Base-by-base conservation (phyloP, 1,140 invertebrate genomes). In the Drosophila orosa region DNA sequence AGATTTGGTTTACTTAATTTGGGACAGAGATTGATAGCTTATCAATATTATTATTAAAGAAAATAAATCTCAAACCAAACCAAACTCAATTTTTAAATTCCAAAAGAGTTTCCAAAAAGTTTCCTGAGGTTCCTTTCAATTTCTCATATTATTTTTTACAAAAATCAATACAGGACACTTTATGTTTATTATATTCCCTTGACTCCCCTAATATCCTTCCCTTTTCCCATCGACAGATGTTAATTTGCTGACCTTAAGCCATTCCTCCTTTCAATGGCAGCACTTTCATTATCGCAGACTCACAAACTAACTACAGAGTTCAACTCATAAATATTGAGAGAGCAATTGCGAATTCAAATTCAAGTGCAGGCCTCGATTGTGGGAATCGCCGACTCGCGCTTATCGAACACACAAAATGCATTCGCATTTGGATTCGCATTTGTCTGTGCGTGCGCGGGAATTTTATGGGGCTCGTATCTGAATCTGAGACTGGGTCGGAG, bases 341-440 rank as follows among this genome's bases (percentile, higher is more conserved):
- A 87, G 74, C 82, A 76, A 82, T 87, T 86, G 68, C 74, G 35
- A 79, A 79, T 75, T 54, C 66, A 83, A 80, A 87, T 86, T 60
- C 37, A 59, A 78, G 76, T 86, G 74, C 74, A 86, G 24, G 24
- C 60, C 5, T 79, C 75, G 69, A 77, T 79, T 87, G 75, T 87
- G 84, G 76, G 83, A 86, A 86, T 79, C 83, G 62, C 39, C 77
- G 67, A 52, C 58, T 55, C 17, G 19, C 39, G 31, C 31, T 74
- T 74, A 79, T 80, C 77, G 78, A 85, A 85, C 81, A 85, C 82
- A 85, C 82, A 85, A 85, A 85, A 80, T 79, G 72, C 83, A 87
- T 79, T 86, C 69, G 61, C 15, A 37, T 75, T 85, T 54, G 57
- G 25, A 80, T 78, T 85, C 61, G 52, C 24, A 35, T 79, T 87